Percentiles rank a stretch among this genome's conserved stretches.
phyloP scores from a whole-genome alignment of 2,888 invertebrate species.

The Neocrepidodera transversa region DNA sequence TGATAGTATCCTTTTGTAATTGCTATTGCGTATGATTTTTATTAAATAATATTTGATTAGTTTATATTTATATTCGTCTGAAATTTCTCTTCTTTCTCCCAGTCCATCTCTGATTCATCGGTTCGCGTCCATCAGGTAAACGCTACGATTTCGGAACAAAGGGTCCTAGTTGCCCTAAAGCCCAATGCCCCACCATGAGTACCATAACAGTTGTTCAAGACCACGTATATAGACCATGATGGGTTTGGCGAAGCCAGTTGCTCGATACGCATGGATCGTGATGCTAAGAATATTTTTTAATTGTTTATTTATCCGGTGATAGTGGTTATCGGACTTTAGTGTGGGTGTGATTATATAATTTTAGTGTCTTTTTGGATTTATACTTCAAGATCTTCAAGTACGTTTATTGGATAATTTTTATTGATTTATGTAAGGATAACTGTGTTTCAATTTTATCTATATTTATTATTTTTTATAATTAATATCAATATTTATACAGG shows the following conservation, averaged over 20 bases:
- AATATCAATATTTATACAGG: no score
- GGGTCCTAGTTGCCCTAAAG: constrained; percentile 40
- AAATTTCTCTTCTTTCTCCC: background rate
- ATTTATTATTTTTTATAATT: no score
- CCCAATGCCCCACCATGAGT: constrained; percentile 39
- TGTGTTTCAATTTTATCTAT: no score
- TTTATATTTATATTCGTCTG: no score
- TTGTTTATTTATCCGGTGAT: background rate
- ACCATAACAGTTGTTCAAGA: constrained; percentile 42
- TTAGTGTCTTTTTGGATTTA: constrained; percentile 26
- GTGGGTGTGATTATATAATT: constrained; percentile 24
- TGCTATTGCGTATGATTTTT: no score
- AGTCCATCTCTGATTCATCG: constrained; percentile 38
- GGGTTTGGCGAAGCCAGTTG: constrained; percentile 34
- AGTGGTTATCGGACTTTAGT: background rate
- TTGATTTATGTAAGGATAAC: no score
- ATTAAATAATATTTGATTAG: no score
- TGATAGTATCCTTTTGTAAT: no score
- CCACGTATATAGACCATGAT: constrained; percentile 42
- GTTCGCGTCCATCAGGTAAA: constrained; percentile 35
- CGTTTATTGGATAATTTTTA: background rate
- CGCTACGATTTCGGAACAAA: constrained; percentile 41
- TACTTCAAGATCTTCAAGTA: background rate
- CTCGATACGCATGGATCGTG: constrained; percentile 17
- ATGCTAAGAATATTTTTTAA: no score